Base-by-base conservation (phyloP, 2,113 vertebrate species). In the Lepidothrix coronata region DNA sequence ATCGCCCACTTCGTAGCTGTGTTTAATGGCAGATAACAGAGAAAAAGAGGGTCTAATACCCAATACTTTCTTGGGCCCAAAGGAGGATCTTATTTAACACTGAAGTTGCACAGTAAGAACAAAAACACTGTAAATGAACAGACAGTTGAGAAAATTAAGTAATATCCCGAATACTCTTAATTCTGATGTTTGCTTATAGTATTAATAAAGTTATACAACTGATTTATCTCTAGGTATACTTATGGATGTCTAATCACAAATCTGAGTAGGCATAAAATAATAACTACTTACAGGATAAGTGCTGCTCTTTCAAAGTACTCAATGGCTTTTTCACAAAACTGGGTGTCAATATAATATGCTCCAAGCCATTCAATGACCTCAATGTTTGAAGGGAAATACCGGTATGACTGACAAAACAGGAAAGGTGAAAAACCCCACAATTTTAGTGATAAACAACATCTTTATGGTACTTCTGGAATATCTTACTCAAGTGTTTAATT, bases 311-410 rank as follows among this genome's bases (percentile, higher is more conserved):
- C 99, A 97, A 99, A 99, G 97, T 99, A 99, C 94, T 99, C 99
- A 97, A 99, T 99, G 91, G 99, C 99, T 97, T 99, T 99, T 97
- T 99, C 99, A 98, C 98, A 99, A 98, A 99, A 99, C 96, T 99
- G 99, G 5, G 98, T 99, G 93, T 99, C 99, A 82, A 99, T 98
- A 97, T 99, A 99, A 94, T 99, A 99, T 4, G 98, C 99, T 77
- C 99, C 99, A 37, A 99, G 98, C 99, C 99, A 99, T 92, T 99
- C 99, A 54, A 99, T 99, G 92, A 99, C 99, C 55, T 98, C 98
- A 61, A 99, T 99, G 97, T 99, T 99, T 83, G 98, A 99, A 30
- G 99, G 99, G 88, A 99, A 99, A 97, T 99, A 99, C 94, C 99
- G 98, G 83, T 98, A 99, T 0, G 99, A 99, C 99, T 99, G 96